Base-by-base conservation (phyloP, 30 jellyfish, hydroid and myxozoan species). In the Chrysaora quinquecirrha region DNA sequence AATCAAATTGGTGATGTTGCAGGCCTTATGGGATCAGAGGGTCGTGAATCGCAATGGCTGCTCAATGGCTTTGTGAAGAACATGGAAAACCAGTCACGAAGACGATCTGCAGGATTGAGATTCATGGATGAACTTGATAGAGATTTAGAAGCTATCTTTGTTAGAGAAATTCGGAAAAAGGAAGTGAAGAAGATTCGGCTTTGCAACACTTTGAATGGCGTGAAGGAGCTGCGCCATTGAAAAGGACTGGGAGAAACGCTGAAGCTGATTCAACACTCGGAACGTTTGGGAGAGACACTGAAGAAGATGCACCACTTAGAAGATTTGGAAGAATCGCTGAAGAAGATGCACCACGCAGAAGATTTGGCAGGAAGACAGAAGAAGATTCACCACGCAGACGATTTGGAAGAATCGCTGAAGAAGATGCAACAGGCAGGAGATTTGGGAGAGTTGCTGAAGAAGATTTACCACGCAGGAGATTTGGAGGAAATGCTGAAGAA, bases 241-340 rank as follows among this genome's bases (percentile, higher is more conserved):
- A n/a, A n/a, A n/a, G n/a, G n/a, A n/a, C n/a, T 52, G 68, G 68
- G 19, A 52, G 68, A 52, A 52, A 52, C 19, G 68, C 24, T 52
- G 29, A 52, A 3, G 68, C 9, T 3, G 68, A 52, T 3, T 7
- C 12, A 16, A 7, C 27, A 43, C 12, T 6, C 4, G 19, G 68
- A 19, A 52, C 27, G 29, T 52, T 21, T n/a, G 68, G 68, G n/a
- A 52, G 23, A 52, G n/a, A 52, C 16, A 4, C 7, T 52, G 68
- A 3, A 3, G 19, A 52, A 52, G 68, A 52, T 10, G 27, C 68
- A 10, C 12, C 6, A 19, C 4, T 16, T 12, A 52, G 68, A 3
- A 52, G 68, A n/a, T 52, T 52, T 24, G 68, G 68, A n/a, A 52
- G 68, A 52, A 52, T 2, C n/a, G 68, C 23, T 3, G 68, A 9